Conservation (phyloP, 2,888 invertebrate genomes). For the Abscondita cerata region DNA sequence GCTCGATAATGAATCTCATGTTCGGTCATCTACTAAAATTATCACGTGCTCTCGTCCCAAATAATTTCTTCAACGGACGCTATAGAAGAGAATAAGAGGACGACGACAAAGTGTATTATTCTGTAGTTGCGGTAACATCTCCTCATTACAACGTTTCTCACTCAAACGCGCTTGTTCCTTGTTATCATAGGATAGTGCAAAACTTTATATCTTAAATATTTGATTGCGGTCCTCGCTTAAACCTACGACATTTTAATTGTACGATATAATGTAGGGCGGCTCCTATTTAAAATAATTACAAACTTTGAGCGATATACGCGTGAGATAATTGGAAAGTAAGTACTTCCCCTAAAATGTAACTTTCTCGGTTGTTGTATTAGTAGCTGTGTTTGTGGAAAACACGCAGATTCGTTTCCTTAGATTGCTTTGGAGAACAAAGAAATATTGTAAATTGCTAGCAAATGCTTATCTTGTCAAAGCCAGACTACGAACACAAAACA, state of each 20-base stretch:
- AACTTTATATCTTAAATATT: constrained; percentile 43
- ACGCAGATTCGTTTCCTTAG: constrained; percentile 37
- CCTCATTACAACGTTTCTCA: constrained; percentile 53
- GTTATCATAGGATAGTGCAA: constrained; percentile 42
- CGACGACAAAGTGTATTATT: constrained; percentile 56
- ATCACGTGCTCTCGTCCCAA: neutral
- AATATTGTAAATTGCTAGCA: constrained; percentile 49
- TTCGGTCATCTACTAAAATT: constrained; percentile 1
- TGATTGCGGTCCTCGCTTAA: constrained; percentile 21
- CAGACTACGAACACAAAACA: constrained; percentile 48
- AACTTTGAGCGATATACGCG: constrained; percentile 7
- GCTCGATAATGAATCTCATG: constrained; percentile 45
- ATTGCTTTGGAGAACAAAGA: constrained; percentile 40
- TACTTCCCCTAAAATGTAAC: constrained; percentile 34
- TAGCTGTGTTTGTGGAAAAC: constrained; percentile 38
- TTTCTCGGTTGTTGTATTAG: constrained; percentile 36
- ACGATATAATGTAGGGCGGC: neutral
- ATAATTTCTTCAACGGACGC: neutral
- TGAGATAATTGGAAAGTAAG: constrained; percentile 37
- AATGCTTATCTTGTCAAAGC: constrained; percentile 52
- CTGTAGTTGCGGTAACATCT: constrained; percentile 52
- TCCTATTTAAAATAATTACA: no score
- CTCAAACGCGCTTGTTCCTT: constrained; percentile 48
- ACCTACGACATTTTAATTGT: no score
- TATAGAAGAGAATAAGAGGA: constrained; percentile 9